phyloP scores from a whole-genome alignment of 2,797 vertebrate species.

The Oryzias sinensis region DNA sequence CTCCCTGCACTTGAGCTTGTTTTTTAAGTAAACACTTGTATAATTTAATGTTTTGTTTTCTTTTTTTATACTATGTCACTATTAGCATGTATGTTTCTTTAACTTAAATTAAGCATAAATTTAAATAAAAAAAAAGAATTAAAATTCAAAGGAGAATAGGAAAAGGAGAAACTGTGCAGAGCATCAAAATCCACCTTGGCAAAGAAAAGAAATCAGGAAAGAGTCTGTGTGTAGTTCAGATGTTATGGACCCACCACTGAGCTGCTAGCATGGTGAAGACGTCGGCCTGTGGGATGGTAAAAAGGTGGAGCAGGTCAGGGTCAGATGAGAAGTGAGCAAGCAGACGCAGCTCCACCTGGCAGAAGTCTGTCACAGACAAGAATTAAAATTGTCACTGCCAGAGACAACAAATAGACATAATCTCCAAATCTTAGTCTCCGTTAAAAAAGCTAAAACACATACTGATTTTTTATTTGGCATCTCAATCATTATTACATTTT shows the following conservation, averaged over 20 bases:
- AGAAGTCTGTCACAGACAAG: conserved; percentile 82
- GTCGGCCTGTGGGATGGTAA: conserved; percentile 82
- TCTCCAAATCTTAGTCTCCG: not conserved
- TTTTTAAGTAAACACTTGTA: no score
- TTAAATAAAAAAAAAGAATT: not conserved
- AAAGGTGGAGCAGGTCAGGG: conserved; percentile 86
- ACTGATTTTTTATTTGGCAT: no score
- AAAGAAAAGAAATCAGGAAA: conserved; percentile 14
- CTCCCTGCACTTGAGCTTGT: no score
- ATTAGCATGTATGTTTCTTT: no score
- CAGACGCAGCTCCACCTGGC: conserved; percentile 91
- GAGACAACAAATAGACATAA: not conserved
- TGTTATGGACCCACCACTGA: conserved; percentile 81
- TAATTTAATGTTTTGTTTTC: no score
- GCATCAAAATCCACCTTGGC: conserved; percentile 45
- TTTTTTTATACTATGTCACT: no score
- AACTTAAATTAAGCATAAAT: no score
- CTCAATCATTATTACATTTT: no score
- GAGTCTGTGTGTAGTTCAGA: conserved; percentile 2
- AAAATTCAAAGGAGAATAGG: not conserved
- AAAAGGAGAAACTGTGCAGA: conserved; percentile 22
- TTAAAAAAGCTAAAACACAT: no score
- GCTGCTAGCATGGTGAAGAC: conserved; percentile 87
- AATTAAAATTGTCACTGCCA: not conserved
- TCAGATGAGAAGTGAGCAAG: conserved; percentile 91